Evolutionary conservation across 2,888 invertebrate species (phyloP).

Genomic region (Archips crataeganus): DNA sequence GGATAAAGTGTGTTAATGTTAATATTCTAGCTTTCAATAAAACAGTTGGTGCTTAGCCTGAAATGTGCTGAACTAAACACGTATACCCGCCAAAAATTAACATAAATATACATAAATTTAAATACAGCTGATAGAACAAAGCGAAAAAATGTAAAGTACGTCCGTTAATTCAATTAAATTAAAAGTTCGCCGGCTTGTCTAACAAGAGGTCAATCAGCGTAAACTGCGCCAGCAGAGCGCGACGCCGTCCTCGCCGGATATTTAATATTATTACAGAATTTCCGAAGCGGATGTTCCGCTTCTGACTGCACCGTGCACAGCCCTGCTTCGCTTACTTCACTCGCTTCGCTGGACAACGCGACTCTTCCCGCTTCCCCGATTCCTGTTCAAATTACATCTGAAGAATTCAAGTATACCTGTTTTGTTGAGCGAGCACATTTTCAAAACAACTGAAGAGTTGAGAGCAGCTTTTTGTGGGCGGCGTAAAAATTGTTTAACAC

Average conservation of each 20-base stretch:
- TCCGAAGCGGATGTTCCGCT: constrained; percentile 50
- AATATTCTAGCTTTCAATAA: too few species aligned
- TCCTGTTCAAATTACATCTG: constrained; percentile 3
- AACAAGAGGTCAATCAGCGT: constrained; percentile 39
- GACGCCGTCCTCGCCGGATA: constrained; percentile 46
- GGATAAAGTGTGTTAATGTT: too few species aligned
- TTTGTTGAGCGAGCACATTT: constrained; percentile 1
- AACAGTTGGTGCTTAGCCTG: too few species aligned
- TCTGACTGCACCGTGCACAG: constrained; percentile 32
- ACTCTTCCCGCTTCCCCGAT: neutral
- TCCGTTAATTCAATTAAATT: constrained; percentile 26
- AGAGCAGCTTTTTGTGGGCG: neutral
- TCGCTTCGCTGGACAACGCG: constrained; percentile 25
- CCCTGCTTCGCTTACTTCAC: constrained; percentile 22
- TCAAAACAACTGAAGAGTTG: neutral
- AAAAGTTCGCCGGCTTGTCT: constrained; percentile 30
- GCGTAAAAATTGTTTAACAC: constrained; percentile 29
- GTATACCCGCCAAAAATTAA: neutral
- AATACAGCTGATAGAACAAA: neutral
- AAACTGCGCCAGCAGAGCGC: constrained; percentile 22
- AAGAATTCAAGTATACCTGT: neutral
- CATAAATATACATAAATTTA: neutral
- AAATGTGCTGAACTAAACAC: neutral
- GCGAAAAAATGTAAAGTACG: constrained; percentile 4
- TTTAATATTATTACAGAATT: constrained; percentile 55